A percentile compares a stretch with the other conserved stretches of the same genome.
Conservation (phyloP, 2,797 vertebrate species). For the Chiloscyllium punctatum region DNA sequence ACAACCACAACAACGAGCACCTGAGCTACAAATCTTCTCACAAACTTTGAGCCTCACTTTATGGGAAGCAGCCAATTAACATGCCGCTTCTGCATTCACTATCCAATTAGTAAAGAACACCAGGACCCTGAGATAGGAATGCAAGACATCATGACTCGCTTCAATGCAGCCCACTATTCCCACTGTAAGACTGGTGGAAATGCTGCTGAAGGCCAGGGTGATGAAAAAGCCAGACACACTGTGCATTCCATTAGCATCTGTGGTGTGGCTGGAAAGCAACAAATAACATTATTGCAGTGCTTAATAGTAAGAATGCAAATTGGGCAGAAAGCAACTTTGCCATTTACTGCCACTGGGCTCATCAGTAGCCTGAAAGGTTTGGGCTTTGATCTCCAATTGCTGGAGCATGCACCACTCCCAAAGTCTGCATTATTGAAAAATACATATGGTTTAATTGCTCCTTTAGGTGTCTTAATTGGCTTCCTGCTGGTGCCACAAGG, state of each 20-base stretch:
- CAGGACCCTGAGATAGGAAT: neutral
- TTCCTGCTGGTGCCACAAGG: too few relatives aligned
- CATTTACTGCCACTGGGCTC: neutral
- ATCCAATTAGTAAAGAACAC: neutral
- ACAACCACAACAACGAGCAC: too few relatives aligned
- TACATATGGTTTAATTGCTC: neutral
- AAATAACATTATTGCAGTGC: neutral
- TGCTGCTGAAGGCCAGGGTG: neutral
- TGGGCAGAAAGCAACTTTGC: neutral
- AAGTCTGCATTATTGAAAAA: neutral
- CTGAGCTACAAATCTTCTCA: too few relatives aligned
- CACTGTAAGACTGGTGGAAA: neutral
- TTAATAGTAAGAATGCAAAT: neutral
- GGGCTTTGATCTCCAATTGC: neutral
- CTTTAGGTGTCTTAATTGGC: neutral
- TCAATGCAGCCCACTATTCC: neutral
- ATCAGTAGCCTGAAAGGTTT: neutral
- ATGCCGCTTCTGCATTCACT: neutral
- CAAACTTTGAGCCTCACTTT: neutral
- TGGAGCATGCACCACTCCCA: neutral
- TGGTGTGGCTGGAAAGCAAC: neutral
- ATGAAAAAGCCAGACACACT: neutral
- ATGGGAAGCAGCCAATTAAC: neutral
- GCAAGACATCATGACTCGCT: neutral
- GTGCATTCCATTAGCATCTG: neutral